Percentiles rank a stretch among this genome's conserved stretches.
Conservation (phyloP, 2,113 vertebrate genomes). For the Pungitius pungitius region DNA sequence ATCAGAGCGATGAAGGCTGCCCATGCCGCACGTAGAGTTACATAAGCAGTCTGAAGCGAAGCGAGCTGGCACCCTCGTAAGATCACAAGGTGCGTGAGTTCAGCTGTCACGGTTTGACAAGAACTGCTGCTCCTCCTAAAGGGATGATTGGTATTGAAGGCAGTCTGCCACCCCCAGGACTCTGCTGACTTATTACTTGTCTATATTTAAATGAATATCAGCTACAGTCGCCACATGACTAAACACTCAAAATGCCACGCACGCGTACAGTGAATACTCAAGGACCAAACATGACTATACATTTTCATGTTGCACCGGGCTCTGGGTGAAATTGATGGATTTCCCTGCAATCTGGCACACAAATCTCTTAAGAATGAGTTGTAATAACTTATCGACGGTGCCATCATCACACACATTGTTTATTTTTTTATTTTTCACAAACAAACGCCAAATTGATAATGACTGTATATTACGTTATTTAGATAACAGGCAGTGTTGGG, state of each 20-base stretch:
- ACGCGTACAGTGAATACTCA: neutral
- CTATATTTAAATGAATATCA: constrained; percentile 64
- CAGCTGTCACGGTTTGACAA: constrained; percentile 44
- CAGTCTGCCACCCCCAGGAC: constrained; percentile 28
- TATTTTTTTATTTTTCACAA: neutral
- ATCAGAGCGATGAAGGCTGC: constrained; percentile 3
- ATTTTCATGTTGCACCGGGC: constrained; percentile 19
- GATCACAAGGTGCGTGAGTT: constrained; percentile 59
- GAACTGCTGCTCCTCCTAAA: constrained; percentile 32
- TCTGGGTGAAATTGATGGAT: neutral
- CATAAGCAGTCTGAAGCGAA: constrained; percentile 57
- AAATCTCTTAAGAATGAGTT: neutral
- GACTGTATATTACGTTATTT: neutral
- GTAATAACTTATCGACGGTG: neutral
- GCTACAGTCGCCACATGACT: constrained; percentile 48
- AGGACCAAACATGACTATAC: constrained; percentile 19
- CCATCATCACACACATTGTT: neutral
- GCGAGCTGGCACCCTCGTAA: constrained; percentile 21
- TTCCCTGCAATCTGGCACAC: neutral
- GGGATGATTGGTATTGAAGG: constrained; percentile 27
- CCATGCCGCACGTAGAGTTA: constrained; percentile 37
- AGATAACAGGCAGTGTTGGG: neutral
- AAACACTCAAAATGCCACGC: constrained; percentile 20
- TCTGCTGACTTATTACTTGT: constrained; percentile 36
- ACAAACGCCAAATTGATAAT: neutral